A percentile compares a stretch with the other conserved stretches of the same genome.
Conservation (phyloP, 2,797 vertebrate species). For the Parotocinclus haroldoi region DNA sequence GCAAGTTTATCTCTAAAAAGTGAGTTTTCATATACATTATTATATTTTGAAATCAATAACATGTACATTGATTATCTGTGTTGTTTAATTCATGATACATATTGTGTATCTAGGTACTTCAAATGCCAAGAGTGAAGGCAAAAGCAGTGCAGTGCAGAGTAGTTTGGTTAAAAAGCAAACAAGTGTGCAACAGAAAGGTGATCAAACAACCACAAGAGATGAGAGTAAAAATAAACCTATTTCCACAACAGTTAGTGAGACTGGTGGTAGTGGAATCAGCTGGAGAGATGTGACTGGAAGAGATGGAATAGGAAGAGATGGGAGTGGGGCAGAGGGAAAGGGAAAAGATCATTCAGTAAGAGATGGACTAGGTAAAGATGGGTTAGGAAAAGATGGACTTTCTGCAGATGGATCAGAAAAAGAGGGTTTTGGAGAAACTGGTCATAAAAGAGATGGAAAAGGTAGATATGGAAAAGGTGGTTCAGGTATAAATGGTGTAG, state of each 20-base stretch:
- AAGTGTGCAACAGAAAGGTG: conserved; percentile 43
- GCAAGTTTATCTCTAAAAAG: conserved; percentile 79
- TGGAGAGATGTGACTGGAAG: neutral
- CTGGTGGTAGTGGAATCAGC: conserved; percentile 5
- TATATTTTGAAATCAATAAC: neutral
- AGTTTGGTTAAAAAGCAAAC: conserved; percentile 49
- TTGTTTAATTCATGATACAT: neutral
- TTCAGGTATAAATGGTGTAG: too few relatives aligned
- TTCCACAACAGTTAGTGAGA: neutral
- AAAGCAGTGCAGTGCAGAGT: conserved; percentile 31
- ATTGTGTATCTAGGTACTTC: conserved; percentile 54
- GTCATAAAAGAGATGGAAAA: too few relatives aligned
- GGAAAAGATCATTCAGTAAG: conserved; percentile 8
- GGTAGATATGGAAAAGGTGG: too few relatives aligned
- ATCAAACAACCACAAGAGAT: conserved; percentile 14
- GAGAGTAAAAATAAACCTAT: conserved; percentile 32
- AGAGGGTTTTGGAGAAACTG: neutral
- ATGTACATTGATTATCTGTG: neutral
- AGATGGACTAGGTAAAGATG: conserved; percentile 29
- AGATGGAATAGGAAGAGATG: conserved; percentile 24
- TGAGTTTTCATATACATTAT: conserved; percentile 46
- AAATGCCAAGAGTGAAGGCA: conserved; percentile 38
- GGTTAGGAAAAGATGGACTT: conserved; percentile 16
- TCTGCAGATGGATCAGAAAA: conserved; percentile 24
- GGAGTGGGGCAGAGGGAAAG: neutral